Conservation (phyloP, 2,113 vertebrate genomes). For the Eurystomus gularis region DNA sequence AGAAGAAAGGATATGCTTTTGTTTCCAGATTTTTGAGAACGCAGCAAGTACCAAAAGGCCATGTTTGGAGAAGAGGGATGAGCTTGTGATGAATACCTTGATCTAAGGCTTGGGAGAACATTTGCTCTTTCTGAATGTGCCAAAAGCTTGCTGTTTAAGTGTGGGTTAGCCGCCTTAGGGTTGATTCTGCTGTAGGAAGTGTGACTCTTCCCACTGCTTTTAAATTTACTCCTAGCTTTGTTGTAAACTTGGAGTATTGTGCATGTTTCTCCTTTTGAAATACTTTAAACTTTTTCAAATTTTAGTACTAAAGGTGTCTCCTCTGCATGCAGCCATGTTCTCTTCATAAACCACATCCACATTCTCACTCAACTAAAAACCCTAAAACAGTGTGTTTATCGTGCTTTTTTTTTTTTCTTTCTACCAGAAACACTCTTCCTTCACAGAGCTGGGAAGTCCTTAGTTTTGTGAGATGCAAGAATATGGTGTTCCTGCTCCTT, state of each 20-base stretch:
- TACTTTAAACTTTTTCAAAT: not conserved
- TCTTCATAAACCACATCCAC: not conserved
- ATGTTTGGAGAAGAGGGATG: not conserved
- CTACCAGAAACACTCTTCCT: not conserved
- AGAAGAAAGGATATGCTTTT: not conserved
- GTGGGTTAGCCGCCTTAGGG: not conserved
- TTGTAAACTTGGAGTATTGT: not conserved
- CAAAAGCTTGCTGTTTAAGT: not conserved
- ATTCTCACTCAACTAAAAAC: not conserved
- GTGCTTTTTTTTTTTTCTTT: no score
- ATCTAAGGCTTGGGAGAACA: not conserved
- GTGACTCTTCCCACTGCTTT: not conserved
- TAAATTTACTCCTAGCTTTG: not conserved
- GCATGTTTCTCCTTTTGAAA: not conserved
- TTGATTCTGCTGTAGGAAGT: not conserved
- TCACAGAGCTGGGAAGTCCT: not conserved
- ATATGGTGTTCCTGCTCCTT: not conserved
- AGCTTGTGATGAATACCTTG: not conserved
- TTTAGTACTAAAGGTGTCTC: not conserved
- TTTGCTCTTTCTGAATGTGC: not conserved
- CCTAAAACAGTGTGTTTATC: not conserved
- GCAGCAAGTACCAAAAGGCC: not conserved
- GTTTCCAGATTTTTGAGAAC: not conserved
- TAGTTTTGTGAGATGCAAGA: not conserved
- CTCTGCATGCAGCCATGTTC: fast-evolving